Base-by-base conservation (phyloP, 2,888 invertebrate genomes). In the Melinopterus prodromus region DNA sequence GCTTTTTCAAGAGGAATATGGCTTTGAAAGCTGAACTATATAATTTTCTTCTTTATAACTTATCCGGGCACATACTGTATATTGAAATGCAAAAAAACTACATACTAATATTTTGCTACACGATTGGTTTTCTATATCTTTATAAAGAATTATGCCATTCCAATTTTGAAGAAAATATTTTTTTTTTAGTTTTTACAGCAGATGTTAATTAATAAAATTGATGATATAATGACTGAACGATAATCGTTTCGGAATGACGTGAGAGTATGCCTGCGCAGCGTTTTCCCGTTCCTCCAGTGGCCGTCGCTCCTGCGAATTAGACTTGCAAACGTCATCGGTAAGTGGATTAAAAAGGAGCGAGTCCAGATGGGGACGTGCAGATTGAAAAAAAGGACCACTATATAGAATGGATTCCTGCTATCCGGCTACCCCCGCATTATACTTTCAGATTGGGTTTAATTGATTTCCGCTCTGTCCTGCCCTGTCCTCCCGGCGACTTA, bases 301-400 rank as follows among this genome's bases (percentile, higher is more conserved):
- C 9, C 9, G 53, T 4, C 12, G 74, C 36, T 12, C 12, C 74
- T 74, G n/a, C 35, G 74, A 35, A 74, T 74, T 74, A 74, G 74
- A 74, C 74, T 74, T 74, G 74, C 74, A 74, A 74, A 74, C 37
- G 74, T 35, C 71, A 36, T 37, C 37, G 35, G 37, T 74, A 74
- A 74, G 74, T 74, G 74, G 74, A 74, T 74, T 74, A 74, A 74
- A 74, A 37, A 74, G 36, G 74, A 37, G 74, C 74, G 74, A 36
- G 37, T 74, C 36, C 74, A 74, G 74, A 74, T 74, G 74, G 74
- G 53, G 53, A 53, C 53, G 37, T 74, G 74, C 74, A 74, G 74
- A 74, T 74, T 35, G 74, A 74, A 74, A 74, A 74, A 53, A 53
- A 53, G 53, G 53, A 53, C 7, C 53, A 53, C 53, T 53, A 53